Evolutionary conservation across 2,797 vertebrate genomes (phyloP), one percentile per base, ranked within the genome.

Genomic region (Cryptoblepharus egeriae): DNA sequence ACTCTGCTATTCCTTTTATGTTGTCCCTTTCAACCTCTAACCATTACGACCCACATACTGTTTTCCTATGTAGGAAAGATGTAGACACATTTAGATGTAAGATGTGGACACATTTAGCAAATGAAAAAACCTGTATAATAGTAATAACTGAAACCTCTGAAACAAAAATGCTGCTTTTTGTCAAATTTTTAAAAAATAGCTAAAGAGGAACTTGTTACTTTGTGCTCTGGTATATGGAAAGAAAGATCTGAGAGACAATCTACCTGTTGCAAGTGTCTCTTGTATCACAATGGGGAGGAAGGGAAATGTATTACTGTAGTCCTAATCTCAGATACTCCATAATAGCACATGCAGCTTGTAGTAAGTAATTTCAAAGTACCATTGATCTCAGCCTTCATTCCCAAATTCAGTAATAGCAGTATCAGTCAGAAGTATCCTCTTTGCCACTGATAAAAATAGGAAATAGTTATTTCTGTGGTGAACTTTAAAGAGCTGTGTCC

Each of bases 341-440:
- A 82, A 1, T 1, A 5, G 45, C 0, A 1, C 79, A 65, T 82
- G 79, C 70, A 12, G 32, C 18, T 77, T 72, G 9, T 42, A 61
- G 2, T 55, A 5, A 42, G 1, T 35, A 83, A 24, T 75, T n/a
- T 81, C 22, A 70, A 77, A 71, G 35, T 2, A 64, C 49, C 77
- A 64, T 57, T 70, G 20, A 35, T 77, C 72, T 76, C 82, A 9
- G 69, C 86, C 78, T 79, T 3, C 20, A 1, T 85, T 10, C 6
- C 77, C 30, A 55, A 57, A 78, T 67, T 73, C 45, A 58, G 13
- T 42, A 71, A 42, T 26, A 70, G 60, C 35, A 55, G 24, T 30
- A 67, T 49, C 3, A 42, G 61, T 30, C 28, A 74, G 18, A 42
- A 65, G 7, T 81, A 39, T 18, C 69, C 65, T 64, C 67, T 1